Conservation (phyloP, 2,113 vertebrate genomes). For the Grus americana region DNA sequence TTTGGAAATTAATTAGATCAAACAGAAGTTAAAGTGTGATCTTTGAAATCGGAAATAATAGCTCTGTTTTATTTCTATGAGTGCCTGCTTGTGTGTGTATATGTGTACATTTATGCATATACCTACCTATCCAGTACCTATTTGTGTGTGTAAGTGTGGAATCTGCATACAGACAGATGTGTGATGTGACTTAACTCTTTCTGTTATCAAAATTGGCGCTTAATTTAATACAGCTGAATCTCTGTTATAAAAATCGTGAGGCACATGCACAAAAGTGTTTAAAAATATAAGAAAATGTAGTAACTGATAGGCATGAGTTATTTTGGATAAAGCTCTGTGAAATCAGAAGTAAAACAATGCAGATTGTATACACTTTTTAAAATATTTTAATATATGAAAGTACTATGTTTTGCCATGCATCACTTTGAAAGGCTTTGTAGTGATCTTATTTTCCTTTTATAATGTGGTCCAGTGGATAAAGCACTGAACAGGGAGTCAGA, state of each 20-base stretch:
- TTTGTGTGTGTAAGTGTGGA: background rate
- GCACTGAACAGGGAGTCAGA: background rate
- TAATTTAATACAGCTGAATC: background rate
- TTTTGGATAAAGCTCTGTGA: background rate
- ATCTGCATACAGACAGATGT: background rate
- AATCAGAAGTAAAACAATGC: background rate
- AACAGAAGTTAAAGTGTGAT: background rate
- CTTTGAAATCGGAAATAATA: background rate
- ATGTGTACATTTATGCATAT: background rate
- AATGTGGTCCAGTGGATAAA: background rate
- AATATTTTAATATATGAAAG: background rate
- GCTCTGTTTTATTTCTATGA: fast-evolving
- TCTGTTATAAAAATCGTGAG: background rate
- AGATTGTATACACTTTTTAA: background rate
- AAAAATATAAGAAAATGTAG: background rate
- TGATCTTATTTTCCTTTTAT: background rate
- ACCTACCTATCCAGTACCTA: background rate
- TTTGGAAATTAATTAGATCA: background rate
- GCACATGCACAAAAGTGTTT: background rate
- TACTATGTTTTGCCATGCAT: background rate
- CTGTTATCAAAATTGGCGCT: background rate
- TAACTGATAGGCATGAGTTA: background rate
- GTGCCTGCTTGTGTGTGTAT: background rate
- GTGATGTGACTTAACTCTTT: background rate
- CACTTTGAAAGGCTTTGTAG: background rate